Evolutionary conservation across 1,140 invertebrate genomes (phyloP), one percentile per base, ranked within the genome.

Genomic region (Panagrolaimus sp.): DNA sequence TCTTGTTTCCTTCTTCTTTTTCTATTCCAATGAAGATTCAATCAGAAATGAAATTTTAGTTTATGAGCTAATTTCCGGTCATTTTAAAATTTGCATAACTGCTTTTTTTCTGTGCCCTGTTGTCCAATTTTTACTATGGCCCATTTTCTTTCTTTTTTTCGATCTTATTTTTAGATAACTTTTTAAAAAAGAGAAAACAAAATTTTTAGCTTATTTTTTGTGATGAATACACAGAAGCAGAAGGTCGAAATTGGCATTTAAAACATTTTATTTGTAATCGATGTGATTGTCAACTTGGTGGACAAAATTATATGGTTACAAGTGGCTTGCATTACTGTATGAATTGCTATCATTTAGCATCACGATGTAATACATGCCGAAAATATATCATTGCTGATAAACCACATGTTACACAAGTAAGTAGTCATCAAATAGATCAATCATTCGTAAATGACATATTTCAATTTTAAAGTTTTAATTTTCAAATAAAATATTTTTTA

Each of bases 211-310:
- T 98, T 66, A 97, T 98, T 75, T 89, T 98, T 64, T 92, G 93
- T 3, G 94, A 98, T 82, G 94, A 98, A 85, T 98, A 94, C 85
- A 98, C 95, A 5, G 94, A 98, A 84, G 96, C 95, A 1, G 96
- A 98, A 81, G 93, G 93, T 0, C 87, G 91, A 69, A 93, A 93
- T 31, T 98, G 94, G 94, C 95, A 98, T 85, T 96, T 98, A 92
- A 91, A 92, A 76, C 95, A 98, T 84, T 98, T 98, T 84, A 91
- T 91, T 7, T 98, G 96, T 82, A 90, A 91, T 70, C 92, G 96
- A 83, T 98, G 96, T 86, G 90, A 93, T 79, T 86, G 88, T 67
- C 91, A 93, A 84, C 87, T 98, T 38, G 95, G 95, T 5, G 96
- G 94, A 0, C 92, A 96, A 83, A 88, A 93, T 25, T 98, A 98